Conservation (phyloP, 2,888 invertebrate genomes). For the Seira ritae region DNA sequence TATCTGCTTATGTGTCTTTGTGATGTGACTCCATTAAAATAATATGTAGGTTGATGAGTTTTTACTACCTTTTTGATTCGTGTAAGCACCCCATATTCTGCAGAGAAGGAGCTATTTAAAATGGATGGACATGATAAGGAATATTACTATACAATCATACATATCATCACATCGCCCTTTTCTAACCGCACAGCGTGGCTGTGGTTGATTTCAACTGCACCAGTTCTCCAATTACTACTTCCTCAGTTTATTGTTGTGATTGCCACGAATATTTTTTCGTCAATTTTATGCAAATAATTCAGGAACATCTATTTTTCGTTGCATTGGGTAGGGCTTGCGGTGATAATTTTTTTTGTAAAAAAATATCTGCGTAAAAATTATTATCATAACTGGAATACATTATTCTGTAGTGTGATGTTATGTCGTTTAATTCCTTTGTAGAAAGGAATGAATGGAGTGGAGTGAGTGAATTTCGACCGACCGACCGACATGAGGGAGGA, state of each 20-base stretch:
- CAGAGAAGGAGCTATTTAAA: neutral
- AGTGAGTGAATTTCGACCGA: slow-evolving; percentile 4
- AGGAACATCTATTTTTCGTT: slow-evolving; percentile 46
- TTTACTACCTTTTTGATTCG: slow-evolving; percentile 40
- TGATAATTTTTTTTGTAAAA: slow-evolving; percentile 18
- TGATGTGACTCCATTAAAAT: slow-evolving; percentile 53
- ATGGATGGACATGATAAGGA: neutral
- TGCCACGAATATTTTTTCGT: slow-evolving; percentile 9
- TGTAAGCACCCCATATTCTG: slow-evolving; percentile 38
- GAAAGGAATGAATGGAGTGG: neutral
- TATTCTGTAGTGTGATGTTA: neutral
- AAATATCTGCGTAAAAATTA: neutral
- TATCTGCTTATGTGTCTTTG: neutral
- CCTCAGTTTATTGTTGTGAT: slow-evolving; percentile 43
- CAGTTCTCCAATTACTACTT: slow-evolving; percentile 51
- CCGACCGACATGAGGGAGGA: neutral
- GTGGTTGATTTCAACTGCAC: slow-evolving; percentile 29
- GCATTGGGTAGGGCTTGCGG: slow-evolving; percentile 25
- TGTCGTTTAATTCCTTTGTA: neutral
- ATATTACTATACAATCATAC: neutral
- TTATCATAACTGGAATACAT: slow-evolving; percentile 12
- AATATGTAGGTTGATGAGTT: slow-evolving; percentile 63
- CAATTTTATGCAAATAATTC: slow-evolving; percentile 56
- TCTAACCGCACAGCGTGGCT: neutral
- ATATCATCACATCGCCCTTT: too few relatives aligned